Percentiles rank a stretch among this genome's conserved stretches.
Evolutionary conservation across 2,113 vertebrate genomes (phyloP).

Genomic region (Oreotragus oreotragus): DNA sequence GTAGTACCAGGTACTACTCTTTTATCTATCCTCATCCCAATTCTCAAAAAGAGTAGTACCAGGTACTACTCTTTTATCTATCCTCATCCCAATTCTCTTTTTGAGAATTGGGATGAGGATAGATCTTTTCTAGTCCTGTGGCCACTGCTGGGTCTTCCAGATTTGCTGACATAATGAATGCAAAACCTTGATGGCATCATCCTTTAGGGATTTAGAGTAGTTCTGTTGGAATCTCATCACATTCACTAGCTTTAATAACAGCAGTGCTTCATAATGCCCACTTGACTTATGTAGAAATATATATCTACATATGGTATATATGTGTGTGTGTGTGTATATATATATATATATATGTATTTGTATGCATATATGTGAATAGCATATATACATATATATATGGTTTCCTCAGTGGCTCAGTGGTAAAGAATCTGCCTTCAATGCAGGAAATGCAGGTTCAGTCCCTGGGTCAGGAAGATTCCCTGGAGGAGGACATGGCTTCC

Average conservation of each 20-base stretch:
- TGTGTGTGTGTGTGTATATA: fast-evolving
- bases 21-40: too few relatives aligned
- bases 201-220: neutral
- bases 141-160: neutral
- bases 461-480: neutral
- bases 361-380: too few relatives aligned
- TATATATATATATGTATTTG: neutral
- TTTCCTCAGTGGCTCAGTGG: neutral
- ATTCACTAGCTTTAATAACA: neutral
- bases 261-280: neutral
- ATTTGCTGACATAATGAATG: neutral
- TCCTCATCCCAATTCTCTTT: too few relatives aligned
- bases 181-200: neutral
- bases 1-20: too few relatives aligned
- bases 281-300: neutral
- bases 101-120: neutral
- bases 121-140: neutral
- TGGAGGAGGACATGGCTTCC: neutral
- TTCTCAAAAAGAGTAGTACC: too few relatives aligned
- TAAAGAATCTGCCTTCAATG: neutral
- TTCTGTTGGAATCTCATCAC: neutral
- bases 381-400: neutral
- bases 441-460: neutral
- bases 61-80: too few relatives aligned
- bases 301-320: neutral